Percentiles rank a stretch among this genome's conserved stretches.
Conservation (phyloP, 2,797 vertebrate species). For the Tarsius wallacei region DNA sequence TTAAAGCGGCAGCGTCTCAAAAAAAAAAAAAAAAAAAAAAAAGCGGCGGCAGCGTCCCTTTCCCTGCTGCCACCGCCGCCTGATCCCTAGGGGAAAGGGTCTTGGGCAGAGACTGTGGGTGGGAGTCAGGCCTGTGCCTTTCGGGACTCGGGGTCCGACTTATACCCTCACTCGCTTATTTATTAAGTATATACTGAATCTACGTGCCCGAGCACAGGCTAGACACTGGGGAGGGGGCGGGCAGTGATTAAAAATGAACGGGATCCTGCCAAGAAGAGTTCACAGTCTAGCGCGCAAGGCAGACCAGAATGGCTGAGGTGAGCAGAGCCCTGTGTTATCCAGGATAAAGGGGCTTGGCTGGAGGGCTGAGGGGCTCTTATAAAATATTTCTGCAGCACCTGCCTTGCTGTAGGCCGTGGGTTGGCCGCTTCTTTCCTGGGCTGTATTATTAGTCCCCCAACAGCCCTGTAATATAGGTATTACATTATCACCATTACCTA, state of each 20-base stretch:
- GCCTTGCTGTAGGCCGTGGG: constrained; percentile 36
- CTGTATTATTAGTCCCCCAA: neutral
- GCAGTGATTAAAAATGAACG: constrained; percentile 70
- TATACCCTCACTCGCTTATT: constrained; percentile 2
- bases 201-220: neutral
- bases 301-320: constrained; percentile 71
- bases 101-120: neutral
- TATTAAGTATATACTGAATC: neutral
- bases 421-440: neutral
- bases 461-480: neutral
- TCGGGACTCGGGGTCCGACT: neutral
- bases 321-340: constrained; percentile 51
- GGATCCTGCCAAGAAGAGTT: constrained; percentile 79
- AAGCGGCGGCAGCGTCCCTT: constrained; percentile 69
- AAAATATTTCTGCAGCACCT: constrained; percentile 37
- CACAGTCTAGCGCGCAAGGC: constrained; percentile 81
- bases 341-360: constrained; percentile 44
- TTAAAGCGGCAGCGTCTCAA: constrained; percentile 80
- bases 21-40: too few relatives aligned
- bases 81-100: neutral
- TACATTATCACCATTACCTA: neutral
- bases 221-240: constrained; percentile 59
- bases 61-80: neutral
- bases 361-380: constrained; percentile 26
- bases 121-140: neutral